phyloP scores from a whole-genome alignment of 2,888 invertebrate species.

The Diarsia brunnea region DNA sequence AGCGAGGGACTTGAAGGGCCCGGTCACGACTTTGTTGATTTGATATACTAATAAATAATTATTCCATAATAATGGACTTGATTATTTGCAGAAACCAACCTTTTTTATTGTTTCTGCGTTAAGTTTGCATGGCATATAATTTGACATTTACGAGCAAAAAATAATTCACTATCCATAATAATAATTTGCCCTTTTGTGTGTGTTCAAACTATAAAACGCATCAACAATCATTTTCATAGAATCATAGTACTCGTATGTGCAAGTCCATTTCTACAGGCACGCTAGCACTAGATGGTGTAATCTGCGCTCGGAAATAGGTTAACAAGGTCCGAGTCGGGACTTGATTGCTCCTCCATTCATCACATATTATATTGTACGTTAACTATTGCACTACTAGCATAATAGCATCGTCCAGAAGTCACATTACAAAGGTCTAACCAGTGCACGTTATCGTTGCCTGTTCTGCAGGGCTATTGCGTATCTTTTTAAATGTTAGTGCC shows the following conservation, averaged over 20 bases:
- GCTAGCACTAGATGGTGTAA: constrained; percentile 5
- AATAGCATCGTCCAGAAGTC: background rate
- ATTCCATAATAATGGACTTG: no score
- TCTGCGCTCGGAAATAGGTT: constrained; percentile 11
- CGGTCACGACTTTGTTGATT: no score
- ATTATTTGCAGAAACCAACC: background rate
- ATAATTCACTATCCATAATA: no score
- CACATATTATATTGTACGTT: constrained; percentile 4
- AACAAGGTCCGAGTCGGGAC: constrained; percentile 3
- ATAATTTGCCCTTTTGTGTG: background rate
- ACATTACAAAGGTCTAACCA: background rate
- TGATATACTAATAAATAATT: no score
- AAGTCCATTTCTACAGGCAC: background rate
- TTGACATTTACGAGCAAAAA: no score
- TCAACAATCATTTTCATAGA: background rate
- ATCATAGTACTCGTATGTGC: no score
- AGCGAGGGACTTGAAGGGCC: no score
- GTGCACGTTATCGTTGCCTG: background rate
- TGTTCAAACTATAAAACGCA: background rate
- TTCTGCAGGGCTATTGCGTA: no score
- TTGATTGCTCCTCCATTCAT: constrained; percentile 10
- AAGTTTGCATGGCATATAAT: no score
- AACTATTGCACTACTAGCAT: background rate
- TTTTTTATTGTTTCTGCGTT: background rate
- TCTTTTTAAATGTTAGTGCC: no score